Evolutionary conservation across 2,113 vertebrate genomes (phyloP).

Genomic region (Ploceus nigricollis): DNA sequence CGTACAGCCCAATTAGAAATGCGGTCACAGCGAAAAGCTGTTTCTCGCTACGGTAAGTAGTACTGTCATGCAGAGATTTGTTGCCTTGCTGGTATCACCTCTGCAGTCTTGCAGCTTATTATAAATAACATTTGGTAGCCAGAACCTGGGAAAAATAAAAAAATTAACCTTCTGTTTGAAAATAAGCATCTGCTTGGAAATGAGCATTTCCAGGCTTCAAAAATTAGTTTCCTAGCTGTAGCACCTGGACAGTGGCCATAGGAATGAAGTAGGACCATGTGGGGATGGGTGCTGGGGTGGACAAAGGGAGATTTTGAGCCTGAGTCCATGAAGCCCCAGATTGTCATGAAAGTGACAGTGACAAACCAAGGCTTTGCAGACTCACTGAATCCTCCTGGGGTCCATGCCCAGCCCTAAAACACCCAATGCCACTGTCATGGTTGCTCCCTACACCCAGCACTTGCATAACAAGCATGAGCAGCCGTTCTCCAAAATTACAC

Average conservation of each 20-base stretch:
- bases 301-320: not conserved
- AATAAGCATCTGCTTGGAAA: not conserved
- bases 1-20: slow-evolving; percentile 60
- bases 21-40: slow-evolving; percentile 39
- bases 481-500: not conserved
- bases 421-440: not conserved
- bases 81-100: slow-evolving; percentile 8
- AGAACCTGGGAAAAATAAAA: not conserved
- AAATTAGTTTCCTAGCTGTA: not conserved
- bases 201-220: not conserved
- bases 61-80: slow-evolving; percentile 48
- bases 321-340: fast-evolving
- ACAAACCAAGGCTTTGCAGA: fast-evolving
- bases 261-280: not conserved
- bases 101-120: slow-evolving; percentile 3
- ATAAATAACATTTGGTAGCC: slow-evolving; percentile 12
- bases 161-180: not conserved
- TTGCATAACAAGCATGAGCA: not conserved
- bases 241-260: not conserved
- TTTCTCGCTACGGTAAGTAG: slow-evolving; percentile 54
- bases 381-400: fast-evolving
- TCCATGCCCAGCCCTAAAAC: not conserved
- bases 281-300: not conserved
- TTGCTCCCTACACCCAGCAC: not conserved
- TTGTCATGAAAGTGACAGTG: fast-evolving